Conservation (phyloP, 2,888 invertebrate species). For the Idaea dimidiata region DNA sequence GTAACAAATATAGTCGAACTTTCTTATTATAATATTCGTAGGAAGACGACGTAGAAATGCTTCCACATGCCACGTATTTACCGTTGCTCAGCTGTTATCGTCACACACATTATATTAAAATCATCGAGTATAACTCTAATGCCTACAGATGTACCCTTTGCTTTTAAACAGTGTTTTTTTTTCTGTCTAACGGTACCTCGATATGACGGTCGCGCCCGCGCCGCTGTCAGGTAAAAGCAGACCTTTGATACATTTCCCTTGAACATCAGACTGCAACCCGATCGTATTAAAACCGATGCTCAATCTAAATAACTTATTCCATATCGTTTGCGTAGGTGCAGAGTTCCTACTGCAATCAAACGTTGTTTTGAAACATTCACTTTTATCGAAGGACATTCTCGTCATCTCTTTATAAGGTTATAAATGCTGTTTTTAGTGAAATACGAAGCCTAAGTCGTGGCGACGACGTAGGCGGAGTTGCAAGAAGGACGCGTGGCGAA, state of each 20-base stretch:
- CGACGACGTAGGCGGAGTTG: slow-evolving; percentile 27
- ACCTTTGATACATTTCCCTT: slow-evolving; percentile 47
- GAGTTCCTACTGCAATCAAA: slow-evolving; percentile 13
- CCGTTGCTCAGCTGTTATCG: slow-evolving; percentile 47
- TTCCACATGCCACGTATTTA: slow-evolving; percentile 34
- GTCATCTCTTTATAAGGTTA: slow-evolving; percentile 18
- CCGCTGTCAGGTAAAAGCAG: slow-evolving; percentile 55
- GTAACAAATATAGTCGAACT: no score
- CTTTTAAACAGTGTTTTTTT: slow-evolving; percentile 48
- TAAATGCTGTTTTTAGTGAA: slow-evolving; percentile 12
- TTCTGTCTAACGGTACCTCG: slow-evolving; percentile 52
- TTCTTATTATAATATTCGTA: no score
- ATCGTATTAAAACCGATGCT: slow-evolving; percentile 1
- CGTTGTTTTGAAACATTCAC: slow-evolving; percentile 15
- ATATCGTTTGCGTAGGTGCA: slow-evolving; percentile 24
- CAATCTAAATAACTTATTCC: slow-evolving; percentile 11
- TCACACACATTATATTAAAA: slow-evolving; percentile 48
- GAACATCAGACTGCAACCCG: slow-evolving; percentile 26
- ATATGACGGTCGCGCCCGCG: slow-evolving; percentile 37
- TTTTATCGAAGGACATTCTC: slow-evolving; percentile 17
- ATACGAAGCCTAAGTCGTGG: slow-evolving; percentile 18
- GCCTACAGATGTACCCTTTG: slow-evolving; percentile 49
- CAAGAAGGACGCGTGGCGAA: slow-evolving; percentile 48
- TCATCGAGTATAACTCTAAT: slow-evolving; percentile 45
- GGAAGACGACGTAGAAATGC: no score